Evolutionary conservation across 2,888 invertebrate genomes (phyloP).

Genomic region (Eumacrocentrus americanus): DNA sequence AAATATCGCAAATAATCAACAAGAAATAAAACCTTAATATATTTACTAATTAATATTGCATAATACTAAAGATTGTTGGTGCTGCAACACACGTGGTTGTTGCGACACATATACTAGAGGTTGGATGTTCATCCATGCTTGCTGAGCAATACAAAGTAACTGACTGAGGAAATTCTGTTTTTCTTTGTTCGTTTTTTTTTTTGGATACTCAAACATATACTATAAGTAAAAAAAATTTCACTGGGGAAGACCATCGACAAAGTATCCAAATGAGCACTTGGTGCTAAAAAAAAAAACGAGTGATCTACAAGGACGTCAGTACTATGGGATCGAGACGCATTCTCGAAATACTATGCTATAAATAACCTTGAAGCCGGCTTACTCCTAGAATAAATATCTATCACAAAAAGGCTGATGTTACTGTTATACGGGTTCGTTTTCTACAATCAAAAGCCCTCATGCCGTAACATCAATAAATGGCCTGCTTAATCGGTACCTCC

Average conservation of each 20-base stretch:
- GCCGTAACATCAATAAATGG: slow-evolving; percentile 17
- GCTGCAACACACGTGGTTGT: background rate
- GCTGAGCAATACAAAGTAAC: slow-evolving; percentile 37
- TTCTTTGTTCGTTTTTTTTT: background rate
- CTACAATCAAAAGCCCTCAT: slow-evolving; percentile 2
- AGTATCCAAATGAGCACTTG: slow-evolving; percentile 25
- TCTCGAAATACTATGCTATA: slow-evolving; percentile 35
- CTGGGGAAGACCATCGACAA: slow-evolving; percentile 34
- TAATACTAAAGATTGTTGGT: slow-evolving; percentile 36
- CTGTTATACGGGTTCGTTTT: slow-evolving; percentile 1
- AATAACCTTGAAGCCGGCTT: slow-evolving; percentile 46
- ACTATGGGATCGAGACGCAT: slow-evolving; percentile 17
- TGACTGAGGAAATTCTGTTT: slow-evolving; percentile 21
- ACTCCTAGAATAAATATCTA: slow-evolving; percentile 59
- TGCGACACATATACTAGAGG: slow-evolving; percentile 29
- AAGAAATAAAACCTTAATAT: slow-evolving; percentile 22
- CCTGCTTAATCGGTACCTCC: background rate
- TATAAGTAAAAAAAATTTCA: slow-evolving; percentile 10
- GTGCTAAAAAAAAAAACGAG: slow-evolving; percentile 6
- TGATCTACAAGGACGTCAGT: slow-evolving; percentile 22
- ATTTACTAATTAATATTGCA: slow-evolving; percentile 13
- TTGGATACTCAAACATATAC: slow-evolving; percentile 9
- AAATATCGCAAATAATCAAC: slow-evolving; percentile 22
- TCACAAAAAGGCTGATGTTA: slow-evolving; percentile 49
- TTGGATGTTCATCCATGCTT: slow-evolving; percentile 33